Conservation (phyloP, 2,888 invertebrate species). For the Elmis aenea region DNA sequence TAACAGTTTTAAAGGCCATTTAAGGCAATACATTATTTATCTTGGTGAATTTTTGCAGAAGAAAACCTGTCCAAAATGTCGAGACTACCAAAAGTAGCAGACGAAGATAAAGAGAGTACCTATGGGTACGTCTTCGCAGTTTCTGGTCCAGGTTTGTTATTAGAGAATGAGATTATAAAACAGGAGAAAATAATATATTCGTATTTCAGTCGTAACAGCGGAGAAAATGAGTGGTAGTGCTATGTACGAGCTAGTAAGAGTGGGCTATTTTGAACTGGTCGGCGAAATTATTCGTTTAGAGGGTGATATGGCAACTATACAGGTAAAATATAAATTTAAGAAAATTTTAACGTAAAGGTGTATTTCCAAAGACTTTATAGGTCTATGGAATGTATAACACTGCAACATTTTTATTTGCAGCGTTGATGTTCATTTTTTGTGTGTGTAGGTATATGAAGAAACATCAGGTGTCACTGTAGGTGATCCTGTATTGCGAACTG, state of each 20-base stretch:
- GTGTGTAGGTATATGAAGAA: conserved; percentile 77
- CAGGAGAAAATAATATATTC: background rate
- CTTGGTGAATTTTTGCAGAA: conserved; percentile 1
- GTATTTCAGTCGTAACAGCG: conserved; percentile 89
- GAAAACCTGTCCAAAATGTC: conserved; percentile 70
- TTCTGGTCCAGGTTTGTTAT: conserved; percentile 86
- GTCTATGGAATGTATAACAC: no score
- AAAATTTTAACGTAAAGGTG: background rate
- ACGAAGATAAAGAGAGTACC: conserved; percentile 80
- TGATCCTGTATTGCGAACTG: conserved; percentile 96
- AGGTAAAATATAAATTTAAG: conserved; percentile 63
- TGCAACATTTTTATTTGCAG: background rate
- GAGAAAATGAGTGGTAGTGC: conserved; percentile 99
- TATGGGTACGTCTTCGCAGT: conserved; percentile 97
- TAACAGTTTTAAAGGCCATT: no score
- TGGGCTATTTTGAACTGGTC: conserved; percentile 96
- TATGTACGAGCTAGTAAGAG: conserved; percentile 99
- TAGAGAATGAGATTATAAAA: background rate
- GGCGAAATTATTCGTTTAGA: conserved; percentile 99
- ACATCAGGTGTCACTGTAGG: conserved; percentile 99
- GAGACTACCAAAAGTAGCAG: conserved; percentile 65
- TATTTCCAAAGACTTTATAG: conserved; percentile 2
- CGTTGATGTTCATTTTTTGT: background rate
- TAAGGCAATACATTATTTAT: background rate
- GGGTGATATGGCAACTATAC: conserved; percentile 99